Evolutionary conservation across 2,797 vertebrate genomes (phyloP).

Genomic region (Trachops cirrhosus): DNA sequence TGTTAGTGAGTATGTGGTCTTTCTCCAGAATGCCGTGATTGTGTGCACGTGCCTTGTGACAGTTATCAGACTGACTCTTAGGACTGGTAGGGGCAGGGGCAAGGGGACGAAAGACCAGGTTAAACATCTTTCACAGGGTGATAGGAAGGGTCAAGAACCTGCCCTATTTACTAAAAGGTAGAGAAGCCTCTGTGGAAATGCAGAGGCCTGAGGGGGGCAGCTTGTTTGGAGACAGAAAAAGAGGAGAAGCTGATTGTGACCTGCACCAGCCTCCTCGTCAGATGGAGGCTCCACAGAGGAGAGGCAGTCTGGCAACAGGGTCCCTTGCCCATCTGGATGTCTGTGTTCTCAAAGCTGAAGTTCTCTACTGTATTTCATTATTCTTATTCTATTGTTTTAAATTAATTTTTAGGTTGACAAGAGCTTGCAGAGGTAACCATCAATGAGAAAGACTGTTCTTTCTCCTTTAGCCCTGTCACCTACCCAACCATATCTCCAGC

Average conservation of each 20-base stretch:
- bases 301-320: neutral
- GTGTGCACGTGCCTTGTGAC: neutral
- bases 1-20: neutral
- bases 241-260: neutral
- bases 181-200: neutral
- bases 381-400: neutral
- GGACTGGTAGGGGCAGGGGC: neutral
- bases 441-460: neutral
- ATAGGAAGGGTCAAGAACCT: neutral
- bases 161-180: neutral
- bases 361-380: neutral
- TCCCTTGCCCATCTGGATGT: neutral
- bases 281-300: neutral
- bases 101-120: neutral
- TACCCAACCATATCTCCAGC: neutral
- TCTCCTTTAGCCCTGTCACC: neutral
- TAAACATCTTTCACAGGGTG: neutral
- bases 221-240: neutral
- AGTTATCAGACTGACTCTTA: neutral
- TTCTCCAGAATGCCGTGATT: neutral
- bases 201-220: neutral
- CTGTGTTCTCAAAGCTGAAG: neutral
- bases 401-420: neutral
- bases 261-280: neutral
- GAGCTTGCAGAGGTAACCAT: neutral